Base-by-base conservation (phyloP, 2,113 vertebrate species). In the Piaya cayana region DNA sequence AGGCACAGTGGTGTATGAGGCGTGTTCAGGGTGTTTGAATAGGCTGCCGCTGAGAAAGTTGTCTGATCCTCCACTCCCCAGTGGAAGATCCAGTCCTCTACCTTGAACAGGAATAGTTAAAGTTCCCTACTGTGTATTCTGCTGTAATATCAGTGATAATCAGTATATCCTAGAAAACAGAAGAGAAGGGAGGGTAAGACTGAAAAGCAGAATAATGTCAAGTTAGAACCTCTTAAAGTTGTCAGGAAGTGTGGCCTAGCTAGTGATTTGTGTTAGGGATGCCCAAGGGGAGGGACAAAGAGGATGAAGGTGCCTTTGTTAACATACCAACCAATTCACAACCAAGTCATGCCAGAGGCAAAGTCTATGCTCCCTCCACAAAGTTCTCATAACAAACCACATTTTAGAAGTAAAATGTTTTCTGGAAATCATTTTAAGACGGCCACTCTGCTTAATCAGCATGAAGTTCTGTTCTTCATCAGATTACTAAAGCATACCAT, bases 381-480 rank as follows among this genome's bases (percentile, higher is more conserved):
- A 75, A 82, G 10, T n/a, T 53, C 53, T 53, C 86, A 59, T 45
- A 91, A 94, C 45, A 86, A 88, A 92, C 93, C 80, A 8, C 12
- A 4, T 80, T 95, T 97, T 88, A 78, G 29, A 95, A 84, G 49
- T 83, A 68, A 87, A 63, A 94, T 82, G 45, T 87, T 93, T 95
- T 95, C 92, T 83, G 55, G 71, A 93, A 93, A 84, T 84, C 45
- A 92, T 93, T 97, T 94, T 86, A 91, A 93, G 77, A 85, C 56
- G 70, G 87, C 52, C 29, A 50, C 78, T 92, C 72, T 90, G 60
- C 75, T 86, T 92, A 93, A 91, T 86, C 78, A 96, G 92, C 93
- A 82, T 93, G 88, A 95, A 96, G 77, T 85, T 91, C 64, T 80
- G 50, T 34, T 65, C 82, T 93, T 77, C 37, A 82, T 94, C 47